phyloP scores from a whole-genome alignment of 2,797 vertebrate genomes.

The Paguma larvata region DNA sequence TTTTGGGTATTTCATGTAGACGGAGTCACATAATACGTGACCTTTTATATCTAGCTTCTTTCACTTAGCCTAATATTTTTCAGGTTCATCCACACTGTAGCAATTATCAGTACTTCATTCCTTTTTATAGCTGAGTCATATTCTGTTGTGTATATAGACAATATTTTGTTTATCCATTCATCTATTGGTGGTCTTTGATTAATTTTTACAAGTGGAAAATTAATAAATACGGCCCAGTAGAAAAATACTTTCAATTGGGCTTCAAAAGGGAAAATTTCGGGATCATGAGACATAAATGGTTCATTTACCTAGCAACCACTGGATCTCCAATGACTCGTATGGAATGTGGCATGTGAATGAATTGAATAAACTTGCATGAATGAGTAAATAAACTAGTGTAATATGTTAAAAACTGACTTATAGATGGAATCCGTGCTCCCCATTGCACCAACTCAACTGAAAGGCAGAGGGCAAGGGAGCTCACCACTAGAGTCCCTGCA shows the following conservation, averaged over 20 bases:
- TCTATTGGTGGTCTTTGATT: neutral
- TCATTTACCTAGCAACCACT: neutral
- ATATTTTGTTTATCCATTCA: neutral
- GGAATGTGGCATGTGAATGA: neutral
- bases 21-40: neutral
- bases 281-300: neutral
- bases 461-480: neutral
- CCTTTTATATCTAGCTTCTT: neutral
- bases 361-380: neutral
- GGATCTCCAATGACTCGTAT: neutral
- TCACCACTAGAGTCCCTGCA: neutral
- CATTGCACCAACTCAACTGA: neutral
- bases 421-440: neutral
- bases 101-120: neutral
- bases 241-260: slow-evolving; percentile 38
- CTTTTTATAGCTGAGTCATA: neutral
- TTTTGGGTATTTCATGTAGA: neutral
- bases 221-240: neutral
- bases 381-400: neutral
- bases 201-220: neutral
- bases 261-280: slow-evolving; percentile 20
- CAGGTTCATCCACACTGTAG: neutral
- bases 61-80: neutral
- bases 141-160: neutral
- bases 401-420: neutral